Base-by-base conservation (phyloP, 2,113 vertebrate genomes). In the Capreolus pygargus region DNA sequence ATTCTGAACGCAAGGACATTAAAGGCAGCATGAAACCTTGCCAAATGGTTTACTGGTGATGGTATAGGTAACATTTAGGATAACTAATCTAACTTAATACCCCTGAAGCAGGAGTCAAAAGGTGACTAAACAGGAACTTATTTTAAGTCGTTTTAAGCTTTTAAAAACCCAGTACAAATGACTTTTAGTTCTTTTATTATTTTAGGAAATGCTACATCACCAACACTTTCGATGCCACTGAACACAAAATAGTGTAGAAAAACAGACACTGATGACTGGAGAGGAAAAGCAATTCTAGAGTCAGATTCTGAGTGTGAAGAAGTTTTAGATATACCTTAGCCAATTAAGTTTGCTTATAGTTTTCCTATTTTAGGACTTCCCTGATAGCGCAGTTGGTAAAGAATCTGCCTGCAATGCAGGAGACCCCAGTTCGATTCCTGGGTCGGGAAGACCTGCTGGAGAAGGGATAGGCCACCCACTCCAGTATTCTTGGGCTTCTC, bases 301-400 rank as follows among this genome's bases (percentile, higher is more conserved):
- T 88, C 43, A 39, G 45, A 94, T 76, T 81, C 89, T 88, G 61
- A 97, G 88, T 84, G 47, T 92, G 84, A 92, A 83, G 16, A 94
- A 92, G 28, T 95, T 83, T 82, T 92, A 95, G 74, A 92, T 88
- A 83, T 15, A 61, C 33, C 57, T 78, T 36, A 79, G 57, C 39
- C 87, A 91, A 58, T 81, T 91, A 70, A 81, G 60, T 91, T 83
- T 76, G 30, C 78, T 88, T 76, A 55, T 33, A 61, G 36, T 97
- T 83, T 74, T 74, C 36, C 67, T 39, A 39, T 74, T 74, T 74
- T 74, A 39, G 67, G 67, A 39, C 67, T 25, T 74, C n/a, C 10
- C 19, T 70, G 67, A 39, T 39, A 70, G 67, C n/a, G 39, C 67
- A 23, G 67, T 39, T 70, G 67, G 67, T 70, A 39, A 39, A 39